A percentile compares a stretch with the other conserved stretches of the same genome.
phyloP scores from a whole-genome alignment of 1,140 invertebrate species.

The Arion vulgaris region DNA sequence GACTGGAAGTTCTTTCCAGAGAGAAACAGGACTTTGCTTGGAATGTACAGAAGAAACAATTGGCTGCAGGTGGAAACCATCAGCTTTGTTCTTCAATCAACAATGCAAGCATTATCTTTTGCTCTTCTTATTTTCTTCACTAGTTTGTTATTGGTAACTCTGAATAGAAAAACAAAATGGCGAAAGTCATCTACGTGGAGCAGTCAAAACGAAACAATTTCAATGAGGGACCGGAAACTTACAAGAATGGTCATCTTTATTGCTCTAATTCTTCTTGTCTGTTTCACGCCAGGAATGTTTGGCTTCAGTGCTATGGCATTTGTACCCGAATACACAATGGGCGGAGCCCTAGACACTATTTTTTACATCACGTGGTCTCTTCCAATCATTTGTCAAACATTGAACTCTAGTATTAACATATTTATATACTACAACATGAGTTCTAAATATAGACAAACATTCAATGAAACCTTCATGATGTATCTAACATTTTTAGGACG shows the following conservation, averaged over 20 bases:
- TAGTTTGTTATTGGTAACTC: background rate
- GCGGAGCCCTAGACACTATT: background rate
- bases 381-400: background rate
- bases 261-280: background rate
- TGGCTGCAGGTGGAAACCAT: background rate
- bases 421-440: background rate
- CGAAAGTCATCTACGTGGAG: background rate
- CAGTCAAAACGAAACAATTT: background rate
- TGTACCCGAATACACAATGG: background rate
- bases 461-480: background rate
- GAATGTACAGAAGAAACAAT: background rate
- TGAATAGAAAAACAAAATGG: background rate
- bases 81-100: background rate
- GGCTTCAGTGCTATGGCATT: background rate
- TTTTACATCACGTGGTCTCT: conserved; percentile 11
- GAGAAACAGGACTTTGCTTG: conserved; percentile 7
- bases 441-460: background rate
- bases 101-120: background rate
- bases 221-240: background rate
- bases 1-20: conserved; percentile 24
- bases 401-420: background rate
- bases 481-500: background rate
- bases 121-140: background rate
- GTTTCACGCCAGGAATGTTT: background rate
- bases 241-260: background rate